These are phyloP conservation scores for Cebus imitator DNA, from an alignment of 2,113 vertebrate species.

Conservation along the genomic window DNA sequence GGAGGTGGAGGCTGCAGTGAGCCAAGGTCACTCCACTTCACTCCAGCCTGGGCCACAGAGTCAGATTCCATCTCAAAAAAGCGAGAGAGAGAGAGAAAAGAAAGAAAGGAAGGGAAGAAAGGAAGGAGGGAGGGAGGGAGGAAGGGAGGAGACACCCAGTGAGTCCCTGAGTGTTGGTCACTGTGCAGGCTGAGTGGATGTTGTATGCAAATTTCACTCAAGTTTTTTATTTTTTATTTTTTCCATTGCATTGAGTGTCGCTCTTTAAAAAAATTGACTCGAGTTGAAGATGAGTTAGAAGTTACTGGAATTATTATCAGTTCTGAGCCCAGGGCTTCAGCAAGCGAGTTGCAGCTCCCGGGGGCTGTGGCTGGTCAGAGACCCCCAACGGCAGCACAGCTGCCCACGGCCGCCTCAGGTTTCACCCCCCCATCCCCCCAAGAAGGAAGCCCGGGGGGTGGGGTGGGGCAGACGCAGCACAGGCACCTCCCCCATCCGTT, in stretches of 20 bases:
- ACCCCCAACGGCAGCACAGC: neutral
- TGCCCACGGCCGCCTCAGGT: neutral
- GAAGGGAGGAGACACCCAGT: too few relatives aligned
- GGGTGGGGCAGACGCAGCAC: neutral
- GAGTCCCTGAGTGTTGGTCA: too few relatives aligned
- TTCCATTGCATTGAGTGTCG: neutral
- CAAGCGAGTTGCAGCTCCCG: too few relatives aligned
- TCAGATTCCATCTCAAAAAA: too few relatives aligned
- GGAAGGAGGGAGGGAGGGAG: neutral
- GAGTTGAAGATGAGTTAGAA: neutral
- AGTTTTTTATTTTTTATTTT: too few relatives aligned
- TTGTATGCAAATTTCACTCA: accelerated
- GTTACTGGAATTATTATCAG: accelerated
- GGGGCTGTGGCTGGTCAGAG: neutral
- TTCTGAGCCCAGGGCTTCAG: neutral
- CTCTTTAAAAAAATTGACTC: neutral
- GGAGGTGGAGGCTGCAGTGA: too few relatives aligned
- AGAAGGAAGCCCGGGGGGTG: neutral
- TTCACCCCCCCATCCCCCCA: too few relatives aligned
- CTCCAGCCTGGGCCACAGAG: too few relatives aligned
- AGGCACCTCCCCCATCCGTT: too few relatives aligned
- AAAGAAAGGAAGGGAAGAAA: accelerated
- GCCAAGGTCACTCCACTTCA: too few relatives aligned
- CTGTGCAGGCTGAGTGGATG: accelerated
- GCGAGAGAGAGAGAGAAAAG: neutral